These are phyloP conservation scores for Argyra leucocephala DNA, from an alignment of 2,888 invertebrate genomes.

Conservation along the genomic window DNA sequence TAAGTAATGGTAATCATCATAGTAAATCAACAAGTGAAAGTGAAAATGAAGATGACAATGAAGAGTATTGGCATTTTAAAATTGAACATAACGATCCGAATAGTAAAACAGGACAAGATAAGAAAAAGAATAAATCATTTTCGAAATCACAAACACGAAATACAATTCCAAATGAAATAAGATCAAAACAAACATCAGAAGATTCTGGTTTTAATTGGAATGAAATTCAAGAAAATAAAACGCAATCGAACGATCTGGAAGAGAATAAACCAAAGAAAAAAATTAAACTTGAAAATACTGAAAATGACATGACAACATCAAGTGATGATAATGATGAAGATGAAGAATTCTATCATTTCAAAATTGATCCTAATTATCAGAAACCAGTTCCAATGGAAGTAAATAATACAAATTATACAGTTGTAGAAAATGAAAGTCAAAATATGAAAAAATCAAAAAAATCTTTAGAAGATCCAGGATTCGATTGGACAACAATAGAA, in stretches of 20 bases:
- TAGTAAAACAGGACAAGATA: too few relatives aligned
- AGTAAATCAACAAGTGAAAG: not conserved
- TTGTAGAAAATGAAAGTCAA: too few relatives aligned
- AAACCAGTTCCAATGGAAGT: not conserved
- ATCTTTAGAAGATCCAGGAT: not conserved
- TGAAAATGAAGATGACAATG: not conserved
- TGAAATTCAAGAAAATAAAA: not conserved
- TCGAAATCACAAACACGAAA: not conserved
- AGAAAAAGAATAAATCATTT: not conserved
- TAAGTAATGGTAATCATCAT: not conserved
- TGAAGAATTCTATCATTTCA: slow-evolving; percentile 1
- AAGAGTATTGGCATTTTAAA: not conserved
- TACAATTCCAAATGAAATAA: not conserved
- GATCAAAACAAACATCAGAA: not conserved
- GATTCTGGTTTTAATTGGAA: too few relatives aligned
- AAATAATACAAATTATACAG: not conserved
- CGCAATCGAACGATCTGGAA: not conserved
- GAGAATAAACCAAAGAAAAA: not conserved
- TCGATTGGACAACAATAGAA: not conserved
- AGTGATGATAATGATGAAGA: not conserved
- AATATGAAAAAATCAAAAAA: not conserved
- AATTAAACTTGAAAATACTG: not conserved
- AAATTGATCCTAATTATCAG: not conserved
- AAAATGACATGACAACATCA: slow-evolving; percentile 1
- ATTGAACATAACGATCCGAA: not conserved